Evolutionary conservation across 2,113 vertebrate genomes (phyloP).

Genomic region (Percina caprodes): DNA sequence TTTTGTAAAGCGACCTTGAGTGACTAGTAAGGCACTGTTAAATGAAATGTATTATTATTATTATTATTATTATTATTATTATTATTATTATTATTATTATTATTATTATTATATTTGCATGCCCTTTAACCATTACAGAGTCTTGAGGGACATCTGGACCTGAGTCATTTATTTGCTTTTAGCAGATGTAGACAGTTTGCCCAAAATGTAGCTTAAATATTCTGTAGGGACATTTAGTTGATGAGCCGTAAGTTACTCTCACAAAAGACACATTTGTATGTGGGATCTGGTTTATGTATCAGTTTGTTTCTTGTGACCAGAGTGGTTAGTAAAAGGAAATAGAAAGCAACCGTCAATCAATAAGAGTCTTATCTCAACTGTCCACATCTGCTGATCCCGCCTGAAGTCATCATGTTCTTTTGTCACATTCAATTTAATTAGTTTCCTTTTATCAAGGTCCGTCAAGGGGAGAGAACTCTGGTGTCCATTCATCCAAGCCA

Average conservation of each 20-base stretch:
- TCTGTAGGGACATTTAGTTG: background rate
- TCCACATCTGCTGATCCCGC: constrained; percentile 38
- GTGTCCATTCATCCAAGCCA: constrained; percentile 46
- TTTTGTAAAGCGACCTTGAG: too few species aligned
- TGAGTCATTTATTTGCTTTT: background rate
- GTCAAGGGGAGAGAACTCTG: constrained; percentile 50
- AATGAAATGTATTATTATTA: too few species aligned
- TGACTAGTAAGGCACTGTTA: too few species aligned
- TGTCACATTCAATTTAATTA: constrained; percentile 63
- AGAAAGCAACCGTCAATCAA: constrained; percentile 49
- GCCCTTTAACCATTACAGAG: background rate
- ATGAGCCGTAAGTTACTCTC: background rate
- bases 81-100: too few species aligned
- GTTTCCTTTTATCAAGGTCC: constrained; percentile 52
- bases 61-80: too few species aligned
- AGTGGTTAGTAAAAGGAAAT: constrained; percentile 25
- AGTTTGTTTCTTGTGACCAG: background rate
- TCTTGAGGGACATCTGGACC: background rate
- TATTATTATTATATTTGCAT: background rate
- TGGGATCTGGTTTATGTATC: background rate
- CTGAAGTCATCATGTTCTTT: constrained; percentile 40
- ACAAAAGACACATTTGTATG: background rate
- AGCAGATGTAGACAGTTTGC: too few species aligned
- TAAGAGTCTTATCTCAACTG: constrained; percentile 39
- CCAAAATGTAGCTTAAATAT: background rate